Percentiles rank a stretch among this genome's conserved stretches.
Evolutionary conservation across 2,113 vertebrate genomes (phyloP).

Genomic region (Odontophorus gujanensis): DNA sequence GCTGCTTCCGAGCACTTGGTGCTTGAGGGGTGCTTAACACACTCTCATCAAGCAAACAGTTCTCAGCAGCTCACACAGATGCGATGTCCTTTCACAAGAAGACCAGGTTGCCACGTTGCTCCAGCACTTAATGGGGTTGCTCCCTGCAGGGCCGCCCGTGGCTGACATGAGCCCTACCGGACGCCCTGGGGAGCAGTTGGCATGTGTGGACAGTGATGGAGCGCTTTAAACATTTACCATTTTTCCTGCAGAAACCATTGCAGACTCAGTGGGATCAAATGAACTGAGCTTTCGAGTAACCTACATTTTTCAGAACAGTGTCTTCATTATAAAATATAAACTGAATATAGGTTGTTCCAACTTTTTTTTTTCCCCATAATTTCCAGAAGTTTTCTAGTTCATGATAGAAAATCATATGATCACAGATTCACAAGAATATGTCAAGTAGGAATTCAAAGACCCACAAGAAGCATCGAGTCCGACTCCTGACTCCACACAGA

Average conservation of each 20-base stretch:
- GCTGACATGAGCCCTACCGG: background rate
- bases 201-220: fast-evolving
- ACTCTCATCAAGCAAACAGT: fast-evolving
- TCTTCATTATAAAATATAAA: background rate
- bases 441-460: background rate
- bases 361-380: background rate
- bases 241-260: background rate
- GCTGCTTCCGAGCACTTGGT: background rate
- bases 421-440: background rate
- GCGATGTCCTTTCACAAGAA: fast-evolving
- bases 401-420: background rate
- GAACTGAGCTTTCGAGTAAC: background rate
- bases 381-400: background rate
- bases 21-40: background rate
- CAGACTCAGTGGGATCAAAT: background rate
- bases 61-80: background rate
- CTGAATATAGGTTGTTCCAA: background rate
- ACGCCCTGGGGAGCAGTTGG: background rate
- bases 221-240: fast-evolving
- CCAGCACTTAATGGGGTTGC: background rate
- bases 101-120: fast-evolving
- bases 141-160: fast-evolving
- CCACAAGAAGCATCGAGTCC: background rate
- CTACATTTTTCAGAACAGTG: background rate
- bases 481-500: background rate